Conservation (phyloP, 2,113 vertebrate species). For the Heterotilapia buettikoferi region DNA sequence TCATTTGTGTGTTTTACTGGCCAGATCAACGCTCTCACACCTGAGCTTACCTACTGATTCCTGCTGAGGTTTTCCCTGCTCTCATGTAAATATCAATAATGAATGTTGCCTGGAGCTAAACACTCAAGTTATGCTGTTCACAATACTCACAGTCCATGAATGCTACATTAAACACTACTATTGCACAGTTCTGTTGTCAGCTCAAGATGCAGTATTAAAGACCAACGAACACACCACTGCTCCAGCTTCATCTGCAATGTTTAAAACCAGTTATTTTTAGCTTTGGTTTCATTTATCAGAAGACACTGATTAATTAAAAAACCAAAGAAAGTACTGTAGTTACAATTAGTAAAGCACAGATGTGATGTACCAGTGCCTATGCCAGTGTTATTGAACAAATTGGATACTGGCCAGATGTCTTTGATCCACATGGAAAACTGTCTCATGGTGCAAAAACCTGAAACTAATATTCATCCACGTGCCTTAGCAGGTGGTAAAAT, state of each 20-base stretch:
- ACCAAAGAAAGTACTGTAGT: not conserved
- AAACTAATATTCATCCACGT: not conserved
- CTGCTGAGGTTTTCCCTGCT: not conserved
- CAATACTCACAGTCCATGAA: not conserved
- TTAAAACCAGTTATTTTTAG: not conserved
- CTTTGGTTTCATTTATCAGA: not conserved
- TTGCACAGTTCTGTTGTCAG: not conserved
- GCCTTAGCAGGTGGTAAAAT: not conserved
- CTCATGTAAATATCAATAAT: constrained; percentile 52
- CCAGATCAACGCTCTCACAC: not conserved
- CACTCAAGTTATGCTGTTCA: constrained; percentile 9
- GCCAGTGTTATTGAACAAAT: not conserved
- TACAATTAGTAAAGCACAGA: not conserved
- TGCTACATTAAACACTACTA: not conserved
- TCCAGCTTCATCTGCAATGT: not conserved
- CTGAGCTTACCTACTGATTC: not conserved
- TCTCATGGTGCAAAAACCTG: not conserved
- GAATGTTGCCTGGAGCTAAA: constrained; percentile 45
- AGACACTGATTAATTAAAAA: not conserved
- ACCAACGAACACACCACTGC: not conserved
- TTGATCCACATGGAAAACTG: not conserved
- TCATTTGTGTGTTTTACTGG: not conserved
- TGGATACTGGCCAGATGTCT: not conserved
- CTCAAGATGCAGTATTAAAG: not conserved
- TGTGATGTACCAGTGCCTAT: not conserved